phyloP scores from a whole-genome alignment of 2,113 vertebrate species.

The Notarius quadriscutis region DNA sequence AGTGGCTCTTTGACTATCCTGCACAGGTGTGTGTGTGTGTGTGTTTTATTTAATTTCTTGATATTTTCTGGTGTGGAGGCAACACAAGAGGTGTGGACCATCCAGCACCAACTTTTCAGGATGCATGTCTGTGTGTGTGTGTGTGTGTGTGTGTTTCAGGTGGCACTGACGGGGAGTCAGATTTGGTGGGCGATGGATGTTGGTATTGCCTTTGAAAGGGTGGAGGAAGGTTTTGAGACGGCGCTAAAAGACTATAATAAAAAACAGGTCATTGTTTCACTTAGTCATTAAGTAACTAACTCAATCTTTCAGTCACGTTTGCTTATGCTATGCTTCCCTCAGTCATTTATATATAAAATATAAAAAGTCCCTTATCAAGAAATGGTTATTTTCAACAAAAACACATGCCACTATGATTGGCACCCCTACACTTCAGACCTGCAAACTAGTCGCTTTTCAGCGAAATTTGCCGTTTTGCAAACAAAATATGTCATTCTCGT shows the following conservation, averaged over 20 bases:
- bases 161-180: constrained; percentile 72
- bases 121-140: neutral
- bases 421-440: too few relatives aligned
- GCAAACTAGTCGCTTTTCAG: too few relatives aligned
- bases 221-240: constrained; percentile 75
- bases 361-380: too few relatives aligned
- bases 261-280: constrained; percentile 50
- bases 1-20: constrained; percentile 78
- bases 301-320: neutral
- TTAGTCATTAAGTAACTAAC: neutral
- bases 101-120: neutral
- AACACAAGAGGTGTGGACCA: neutral
- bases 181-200: constrained; percentile 76
- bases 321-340: neutral
- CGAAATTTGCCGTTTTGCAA: too few relatives aligned
- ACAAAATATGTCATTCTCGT: too few relatives aligned
- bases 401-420: too few relatives aligned
- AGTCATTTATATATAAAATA: too few relatives aligned
- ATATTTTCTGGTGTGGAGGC: neutral
- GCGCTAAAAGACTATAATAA: constrained; percentile 73
- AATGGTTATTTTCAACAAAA: too few relatives aligned
- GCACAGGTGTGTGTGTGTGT: constrained; percentile 63
- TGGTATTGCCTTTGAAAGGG: constrained; percentile 73
- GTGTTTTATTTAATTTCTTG: neutral
- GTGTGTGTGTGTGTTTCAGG: constrained; percentile 52